Percentiles rank a stretch among this genome's conserved stretches.
phyloP scores from a whole-genome alignment of 2,888 invertebrate genomes.

The Heliconius sara region DNA sequence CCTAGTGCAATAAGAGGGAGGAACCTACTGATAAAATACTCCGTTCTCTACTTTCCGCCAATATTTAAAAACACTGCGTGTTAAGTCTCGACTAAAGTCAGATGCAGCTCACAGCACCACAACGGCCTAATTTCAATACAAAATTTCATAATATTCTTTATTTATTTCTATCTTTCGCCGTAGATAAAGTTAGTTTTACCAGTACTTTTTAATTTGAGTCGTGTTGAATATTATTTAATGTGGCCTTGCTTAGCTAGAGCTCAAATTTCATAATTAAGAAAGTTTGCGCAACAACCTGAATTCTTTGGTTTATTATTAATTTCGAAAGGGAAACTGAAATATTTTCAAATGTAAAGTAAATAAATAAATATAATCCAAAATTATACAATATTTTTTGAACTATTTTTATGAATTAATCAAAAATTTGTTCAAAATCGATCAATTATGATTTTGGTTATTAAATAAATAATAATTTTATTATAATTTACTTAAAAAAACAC shows the following conservation, averaged over 20 bases:
- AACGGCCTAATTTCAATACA: neutral
- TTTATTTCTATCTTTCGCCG: neutral
- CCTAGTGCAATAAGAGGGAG: neutral
- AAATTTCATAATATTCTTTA: neutral
- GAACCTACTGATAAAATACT: neutral
- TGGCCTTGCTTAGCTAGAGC: neutral
- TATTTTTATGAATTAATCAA: too few species aligned
- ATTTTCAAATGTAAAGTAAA: neutral
- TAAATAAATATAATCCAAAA: neutral
- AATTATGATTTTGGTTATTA: too few species aligned
- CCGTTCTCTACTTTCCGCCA: neutral
- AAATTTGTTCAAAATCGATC: too few species aligned
- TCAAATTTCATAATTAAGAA: conserved; percentile 2
- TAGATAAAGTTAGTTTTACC: neutral
- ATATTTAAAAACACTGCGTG: neutral
- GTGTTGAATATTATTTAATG: neutral
- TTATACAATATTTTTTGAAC: neutral
- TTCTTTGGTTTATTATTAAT: neutral
- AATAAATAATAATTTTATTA: too few species aligned
- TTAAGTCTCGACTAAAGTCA: neutral
- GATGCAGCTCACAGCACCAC: neutral
- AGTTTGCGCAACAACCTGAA: neutral
- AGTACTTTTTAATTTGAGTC: neutral
- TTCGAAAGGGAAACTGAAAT: neutral
- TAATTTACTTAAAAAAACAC: too few species aligned